Conservation (phyloP, 2,113 vertebrate species). For the Prochilodus magdalenae region DNA sequence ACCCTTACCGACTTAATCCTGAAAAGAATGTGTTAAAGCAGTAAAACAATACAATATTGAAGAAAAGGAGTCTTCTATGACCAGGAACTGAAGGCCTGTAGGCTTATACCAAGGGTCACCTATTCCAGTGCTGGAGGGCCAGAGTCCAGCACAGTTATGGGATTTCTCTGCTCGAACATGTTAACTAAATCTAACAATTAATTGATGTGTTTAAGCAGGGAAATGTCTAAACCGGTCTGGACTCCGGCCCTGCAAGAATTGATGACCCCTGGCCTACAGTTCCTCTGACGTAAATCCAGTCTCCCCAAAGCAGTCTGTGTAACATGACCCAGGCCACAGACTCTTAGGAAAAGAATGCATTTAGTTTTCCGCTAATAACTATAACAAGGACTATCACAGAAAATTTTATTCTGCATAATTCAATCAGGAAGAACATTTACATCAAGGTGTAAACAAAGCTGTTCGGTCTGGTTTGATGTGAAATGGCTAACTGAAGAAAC, state of each 20-base stretch:
- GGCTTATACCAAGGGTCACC: background rate
- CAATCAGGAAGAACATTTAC: too few relatives aligned
- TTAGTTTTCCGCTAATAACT: background rate
- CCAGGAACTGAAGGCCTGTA: background rate
- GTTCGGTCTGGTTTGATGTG: too few relatives aligned
- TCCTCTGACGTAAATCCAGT: background rate
- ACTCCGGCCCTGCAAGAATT: background rate
- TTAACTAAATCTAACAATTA: background rate
- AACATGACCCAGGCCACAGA: background rate
- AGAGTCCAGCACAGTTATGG: background rate
- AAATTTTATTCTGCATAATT: too few relatives aligned
- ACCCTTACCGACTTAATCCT: too few relatives aligned
- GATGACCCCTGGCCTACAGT: background rate
- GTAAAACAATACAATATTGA: background rate
- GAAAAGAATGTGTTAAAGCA: too few relatives aligned
- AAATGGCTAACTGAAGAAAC: too few relatives aligned
- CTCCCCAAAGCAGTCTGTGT: background rate
- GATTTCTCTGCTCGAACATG: background rate
- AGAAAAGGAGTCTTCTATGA: background rate
- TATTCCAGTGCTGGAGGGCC: background rate
- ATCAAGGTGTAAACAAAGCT: too few relatives aligned
- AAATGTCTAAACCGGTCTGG: background rate
- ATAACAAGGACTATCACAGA: background rate
- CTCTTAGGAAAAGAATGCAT: background rate
- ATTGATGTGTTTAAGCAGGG: background rate